Evolutionary conservation across 2,113 vertebrate genomes (phyloP), one percentile per base, ranked within the genome.

Genomic region (Tachysurus fulvidraco): DNA sequence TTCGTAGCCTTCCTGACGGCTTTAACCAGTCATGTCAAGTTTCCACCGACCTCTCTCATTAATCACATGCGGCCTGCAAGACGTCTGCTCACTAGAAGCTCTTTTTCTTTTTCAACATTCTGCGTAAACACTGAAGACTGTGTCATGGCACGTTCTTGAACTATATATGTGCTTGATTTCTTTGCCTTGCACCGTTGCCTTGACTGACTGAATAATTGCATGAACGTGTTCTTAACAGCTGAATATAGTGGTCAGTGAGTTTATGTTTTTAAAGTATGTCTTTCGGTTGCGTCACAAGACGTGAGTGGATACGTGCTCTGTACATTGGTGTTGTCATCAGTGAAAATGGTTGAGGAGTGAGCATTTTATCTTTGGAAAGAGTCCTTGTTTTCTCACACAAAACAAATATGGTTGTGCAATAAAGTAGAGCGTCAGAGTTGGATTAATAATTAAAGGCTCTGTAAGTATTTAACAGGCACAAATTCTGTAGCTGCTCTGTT

Each of bases 391-490:
- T 88, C 52, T 7, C 25, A 65, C 69, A 67, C 50, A 79, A 54
- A 77, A 55, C 79, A 87, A 89, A 89, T 50, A 86, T 13, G 14
- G 46, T 67, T 67, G 73, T 44, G 74, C 28, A 86, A 86, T 69
- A 84, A 36, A 57, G 57, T 30, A 55, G 46, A 69, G 23, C 46
- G 19, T 36, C 1, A 36, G 30, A 83, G 86, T 76, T 83, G 1
- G 5, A 77, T 88, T 83, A 89, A 89, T 86, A 81, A 88, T 57
- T 86, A 69, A 88, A 52, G n/a, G 71, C 23, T 46, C 55, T 67
- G 76, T 44, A 30, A 73, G 78, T 28, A 86, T 52, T 86, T 67
- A 44, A 21, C 76, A 60, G 13, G 21, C n/a, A 7, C 55, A 41
- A 19, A 25, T 64, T 69, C 13, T 77, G 8, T 46, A n/a, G n/a